Base-by-base conservation (phyloP, 1,140 invertebrate species). In the Cepaea nemoralis region DNA sequence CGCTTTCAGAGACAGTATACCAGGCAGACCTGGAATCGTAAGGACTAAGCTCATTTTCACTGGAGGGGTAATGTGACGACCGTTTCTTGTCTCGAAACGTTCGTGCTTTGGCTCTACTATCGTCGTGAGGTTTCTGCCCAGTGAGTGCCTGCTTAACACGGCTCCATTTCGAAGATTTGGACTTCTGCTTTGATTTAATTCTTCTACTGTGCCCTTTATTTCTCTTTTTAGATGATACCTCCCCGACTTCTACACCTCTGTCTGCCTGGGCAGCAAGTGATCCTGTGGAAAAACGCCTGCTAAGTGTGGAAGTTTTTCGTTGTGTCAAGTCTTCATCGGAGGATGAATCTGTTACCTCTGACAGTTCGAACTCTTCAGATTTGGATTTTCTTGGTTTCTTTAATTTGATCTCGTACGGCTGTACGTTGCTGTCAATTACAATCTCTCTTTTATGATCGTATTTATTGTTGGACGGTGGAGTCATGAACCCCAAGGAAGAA, bases 71-170 rank as follows among this genome's bases (percentile, higher is more conserved):
- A 16, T 42, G 40, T 27, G 82, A 80, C 39, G 84, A 83, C 73
- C 81, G 83, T 33, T 84, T 83, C 48, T 86, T 77, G 63, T 86
- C 86, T 66, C 85, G 84, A 14, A 86, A 80, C 14, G 87, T 84
- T 83, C 83, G 85, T 16, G 87, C 79, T 63, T 85, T 87, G 75
- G 85, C 85, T 69, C 85, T 86, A 63, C 87, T 80, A 76, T 87
- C 86, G 63, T 90, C 87, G 70, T 86, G 85, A 37, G 85, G 63
- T 73, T 87, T 87, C 69, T 89, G 87, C 55, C 87, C 85, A 0
- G 86, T 87, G 82, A 90, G 77, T 22, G 89, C 87, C 83, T 89
- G 90, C 67, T 90, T 91, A 42, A 91, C 88, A 80, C 87, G 86
- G 6, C 86, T 86, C 90, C 90, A 91, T 80, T 90, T 91, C 12